A percentile compares a stretch with the other conserved stretches of the same genome.
Evolutionary conservation across 1,140 invertebrate species (phyloP).

Genomic region (Psilanteris sp.): DNA sequence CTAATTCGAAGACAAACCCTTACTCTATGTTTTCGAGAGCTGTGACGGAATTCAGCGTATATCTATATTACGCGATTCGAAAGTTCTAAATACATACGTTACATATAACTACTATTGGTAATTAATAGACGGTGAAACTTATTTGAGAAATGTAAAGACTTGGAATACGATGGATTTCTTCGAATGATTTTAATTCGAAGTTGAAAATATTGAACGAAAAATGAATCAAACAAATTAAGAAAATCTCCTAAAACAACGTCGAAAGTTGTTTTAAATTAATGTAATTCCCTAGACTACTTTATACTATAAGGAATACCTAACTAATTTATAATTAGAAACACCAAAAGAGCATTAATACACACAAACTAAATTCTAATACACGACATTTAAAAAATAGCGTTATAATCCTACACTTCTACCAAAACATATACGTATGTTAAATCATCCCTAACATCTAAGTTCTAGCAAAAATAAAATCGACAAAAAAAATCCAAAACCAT

Average conservation of each 20-base stretch:
- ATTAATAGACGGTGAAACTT: conserved; percentile 14
- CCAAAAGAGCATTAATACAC: too few relatives aligned
- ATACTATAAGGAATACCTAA: too few relatives aligned
- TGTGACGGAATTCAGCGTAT: neutral
- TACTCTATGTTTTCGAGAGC: conserved; percentile 1
- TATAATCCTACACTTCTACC: too few relatives aligned
- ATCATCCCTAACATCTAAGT: too few relatives aligned
- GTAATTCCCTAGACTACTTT: too few relatives aligned
- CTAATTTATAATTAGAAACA: neutral
- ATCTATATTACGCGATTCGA: conserved; percentile 1
- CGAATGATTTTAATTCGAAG: conserved; percentile 63
- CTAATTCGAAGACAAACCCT: conserved; percentile 16
- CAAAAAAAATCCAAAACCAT: too few relatives aligned
- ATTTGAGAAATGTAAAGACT: conserved; percentile 41
- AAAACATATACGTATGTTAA: too few relatives aligned
- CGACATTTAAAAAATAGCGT: too few relatives aligned
- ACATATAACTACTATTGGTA: conserved; percentile 6
- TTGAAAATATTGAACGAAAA: conserved; percentile 30
- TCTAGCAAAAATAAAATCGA: too few relatives aligned
- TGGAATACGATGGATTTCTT: conserved; percentile 70
- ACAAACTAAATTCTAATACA: too few relatives aligned
- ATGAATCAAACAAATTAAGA: conserved; percentile 48
- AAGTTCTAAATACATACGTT: neutral
- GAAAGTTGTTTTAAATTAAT: too few relatives aligned
- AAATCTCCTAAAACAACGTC: conserved; percentile 19